These are phyloP conservation scores for Tetragnatha montana DNA, from an alignment of 2,888 invertebrate species.

Conservation along the genomic window DNA sequence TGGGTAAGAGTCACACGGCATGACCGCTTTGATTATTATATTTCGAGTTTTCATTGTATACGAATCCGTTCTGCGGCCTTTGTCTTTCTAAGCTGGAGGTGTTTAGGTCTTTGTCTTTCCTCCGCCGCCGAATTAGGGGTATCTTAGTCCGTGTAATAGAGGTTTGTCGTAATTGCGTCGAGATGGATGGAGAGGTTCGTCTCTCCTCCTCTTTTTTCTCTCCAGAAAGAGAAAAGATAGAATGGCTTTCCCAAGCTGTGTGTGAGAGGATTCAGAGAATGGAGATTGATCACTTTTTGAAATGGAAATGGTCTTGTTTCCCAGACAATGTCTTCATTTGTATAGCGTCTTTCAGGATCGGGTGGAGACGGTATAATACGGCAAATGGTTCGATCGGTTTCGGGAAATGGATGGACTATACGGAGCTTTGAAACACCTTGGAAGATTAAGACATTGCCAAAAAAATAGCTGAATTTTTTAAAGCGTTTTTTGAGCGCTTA, in stretches of 20 bases:
- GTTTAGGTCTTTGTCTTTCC: slow-evolving; percentile 48
- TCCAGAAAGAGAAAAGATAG: not conserved
- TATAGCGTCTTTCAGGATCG: not conserved
- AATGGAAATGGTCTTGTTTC: not conserved
- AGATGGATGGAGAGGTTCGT: slow-evolving; percentile 22
- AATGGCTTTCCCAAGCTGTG: not conserved
- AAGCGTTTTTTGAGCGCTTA: no score
- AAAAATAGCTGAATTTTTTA: no score
- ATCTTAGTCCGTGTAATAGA: slow-evolving; percentile 8
- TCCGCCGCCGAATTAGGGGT: slow-evolving; percentile 17
- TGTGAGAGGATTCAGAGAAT: not conserved
- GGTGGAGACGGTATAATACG: no score
- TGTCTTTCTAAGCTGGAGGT: slow-evolving; percentile 43
- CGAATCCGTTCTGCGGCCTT: slow-evolving; percentile 17
- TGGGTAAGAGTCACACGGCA: slow-evolving; percentile 52
- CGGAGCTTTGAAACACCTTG: no score
- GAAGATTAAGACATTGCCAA: no score
- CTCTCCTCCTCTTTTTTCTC: slow-evolving; percentile 18
- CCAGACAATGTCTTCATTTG: slow-evolving; percentile 14
- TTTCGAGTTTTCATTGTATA: slow-evolving; percentile 52
- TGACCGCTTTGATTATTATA: slow-evolving; percentile 58
- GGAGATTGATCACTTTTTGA: not conserved
- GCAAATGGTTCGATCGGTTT: no score
- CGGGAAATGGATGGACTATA: not conserved
- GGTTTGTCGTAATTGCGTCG: slow-evolving; percentile 20